A percentile compares a stretch with the other conserved stretches of the same genome.
These are phyloP conservation scores for Stegostoma tigrinum DNA, from an alignment of 2,113 vertebrate species.

Conservation along the genomic window DNA sequence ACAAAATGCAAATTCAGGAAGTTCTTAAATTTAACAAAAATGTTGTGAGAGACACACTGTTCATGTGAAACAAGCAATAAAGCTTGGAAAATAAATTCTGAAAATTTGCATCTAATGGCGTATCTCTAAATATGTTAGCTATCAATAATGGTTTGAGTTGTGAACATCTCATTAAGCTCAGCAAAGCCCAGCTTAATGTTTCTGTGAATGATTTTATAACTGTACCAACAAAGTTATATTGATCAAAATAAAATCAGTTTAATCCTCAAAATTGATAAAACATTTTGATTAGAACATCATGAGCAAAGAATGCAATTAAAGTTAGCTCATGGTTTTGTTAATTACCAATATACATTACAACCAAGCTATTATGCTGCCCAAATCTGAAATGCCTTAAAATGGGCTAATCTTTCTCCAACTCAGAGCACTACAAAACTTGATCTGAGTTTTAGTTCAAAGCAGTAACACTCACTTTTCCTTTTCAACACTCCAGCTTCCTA, in stretches of 20 bases:
- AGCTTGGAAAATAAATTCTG: not conserved
- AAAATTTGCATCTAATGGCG: not conserved
- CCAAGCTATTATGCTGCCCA: no score
- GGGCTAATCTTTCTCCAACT: not conserved
- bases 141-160: not conserved
- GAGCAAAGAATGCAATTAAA: not conserved
- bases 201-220: not conserved
- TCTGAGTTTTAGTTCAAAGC: not conserved
- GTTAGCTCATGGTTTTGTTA: not conserved
- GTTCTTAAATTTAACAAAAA: not conserved
- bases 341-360: not conserved
- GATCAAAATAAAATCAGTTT: not conserved
- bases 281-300: not conserved
- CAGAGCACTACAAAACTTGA: not conserved
- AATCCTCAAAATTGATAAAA: not conserved
- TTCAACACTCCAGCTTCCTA: not conserved
- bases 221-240: not conserved
- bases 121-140: not conserved
- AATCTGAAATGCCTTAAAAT: not conserved
- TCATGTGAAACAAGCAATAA: not conserved
- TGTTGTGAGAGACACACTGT: not conserved
- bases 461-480: not conserved
- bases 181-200: not conserved
- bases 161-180: not conserved
- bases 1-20: not conserved